Conservation (phyloP, 2,888 invertebrate genomes). For the Erebia aethiops region DNA sequence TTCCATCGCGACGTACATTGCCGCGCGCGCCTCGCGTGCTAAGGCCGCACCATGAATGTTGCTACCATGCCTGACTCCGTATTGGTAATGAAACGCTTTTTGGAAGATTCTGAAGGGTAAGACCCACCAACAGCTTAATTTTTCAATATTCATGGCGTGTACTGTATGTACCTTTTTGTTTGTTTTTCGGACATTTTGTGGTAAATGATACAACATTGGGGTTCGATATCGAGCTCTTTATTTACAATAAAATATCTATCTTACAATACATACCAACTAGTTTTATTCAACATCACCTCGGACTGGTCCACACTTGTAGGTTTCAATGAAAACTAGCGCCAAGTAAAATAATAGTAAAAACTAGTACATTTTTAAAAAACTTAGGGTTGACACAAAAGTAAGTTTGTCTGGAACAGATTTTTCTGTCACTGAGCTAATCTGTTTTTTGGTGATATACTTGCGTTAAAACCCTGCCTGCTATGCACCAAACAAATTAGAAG, state of each 20-base stretch:
- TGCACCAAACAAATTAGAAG: too few relatives aligned
- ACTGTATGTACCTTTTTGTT: neutral
- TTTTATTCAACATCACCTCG: constrained; percentile 33
- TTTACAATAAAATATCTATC: constrained; percentile 57
- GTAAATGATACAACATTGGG: neutral
- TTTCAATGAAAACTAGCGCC: neutral
- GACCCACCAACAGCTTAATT: neutral
- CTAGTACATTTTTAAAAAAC: neutral
- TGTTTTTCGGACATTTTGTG: neutral
- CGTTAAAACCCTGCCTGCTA: too few relatives aligned
- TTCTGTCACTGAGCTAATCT: too few relatives aligned
- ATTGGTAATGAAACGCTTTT: too few relatives aligned
- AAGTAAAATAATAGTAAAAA: neutral
- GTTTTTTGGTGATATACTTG: too few relatives aligned
- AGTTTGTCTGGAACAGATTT: too few relatives aligned
- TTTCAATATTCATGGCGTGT: neutral
- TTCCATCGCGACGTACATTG: too few relatives aligned
- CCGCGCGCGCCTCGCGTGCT: too few relatives aligned
- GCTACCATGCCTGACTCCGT: too few relatives aligned
- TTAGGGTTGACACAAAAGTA: too few relatives aligned
- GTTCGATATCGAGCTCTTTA: constrained; percentile 48
- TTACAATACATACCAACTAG: constrained; percentile 45
- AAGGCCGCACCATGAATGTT: too few relatives aligned
- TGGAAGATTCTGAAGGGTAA: too few relatives aligned
- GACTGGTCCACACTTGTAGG: constrained; percentile 17